Conservation (phyloP, 2,888 invertebrate species). For the Xestia ashworthii region DNA sequence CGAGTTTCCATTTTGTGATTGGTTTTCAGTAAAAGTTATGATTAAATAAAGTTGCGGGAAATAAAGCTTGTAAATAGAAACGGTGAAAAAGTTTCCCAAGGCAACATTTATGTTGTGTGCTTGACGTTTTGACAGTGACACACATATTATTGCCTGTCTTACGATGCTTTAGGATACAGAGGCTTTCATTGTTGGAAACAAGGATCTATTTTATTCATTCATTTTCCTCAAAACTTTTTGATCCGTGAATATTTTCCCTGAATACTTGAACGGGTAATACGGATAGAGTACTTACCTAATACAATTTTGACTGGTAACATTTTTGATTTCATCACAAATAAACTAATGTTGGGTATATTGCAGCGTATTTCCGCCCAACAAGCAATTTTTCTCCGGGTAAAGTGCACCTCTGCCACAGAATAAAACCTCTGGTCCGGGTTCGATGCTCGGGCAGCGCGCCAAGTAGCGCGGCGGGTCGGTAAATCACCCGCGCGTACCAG, state of each 20-base stretch:
- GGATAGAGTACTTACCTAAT: not conserved
- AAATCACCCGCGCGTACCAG: constrained; percentile 81
- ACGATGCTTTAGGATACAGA: constrained; percentile 23
- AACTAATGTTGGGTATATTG: constrained; percentile 63
- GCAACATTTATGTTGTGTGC: constrained; percentile 20
- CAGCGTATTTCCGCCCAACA: constrained; percentile 69
- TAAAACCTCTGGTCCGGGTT: constrained; percentile 78
- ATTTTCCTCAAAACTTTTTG: constrained; percentile 18
- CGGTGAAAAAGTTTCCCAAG: constrained; percentile 9
- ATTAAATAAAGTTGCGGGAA: constrained; percentile 17
- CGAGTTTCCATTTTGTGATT: constrained; percentile 13
- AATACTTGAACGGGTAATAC: not conserved
- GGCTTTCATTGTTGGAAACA: constrained; percentile 27
- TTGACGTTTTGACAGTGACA: constrained; percentile 46
- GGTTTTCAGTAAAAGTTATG: constrained; percentile 7
- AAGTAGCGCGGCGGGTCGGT: constrained; percentile 83
- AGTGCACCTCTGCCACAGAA: too few species aligned
- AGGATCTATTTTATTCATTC: not conserved
- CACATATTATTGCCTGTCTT: constrained; percentile 28
- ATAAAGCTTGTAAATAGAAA: constrained; percentile 40
- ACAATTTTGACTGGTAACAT: constrained; percentile 23
- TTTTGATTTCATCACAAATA: constrained; percentile 57
- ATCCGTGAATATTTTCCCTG: not conserved
- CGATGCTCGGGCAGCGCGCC: constrained; percentile 85
- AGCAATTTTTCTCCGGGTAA: constrained; percentile 82